Evolutionary conservation across 2,797 vertebrate species (phyloP), one percentile per base, ranked within the genome.

Genomic region (Micropoecilia bifurca): DNA sequence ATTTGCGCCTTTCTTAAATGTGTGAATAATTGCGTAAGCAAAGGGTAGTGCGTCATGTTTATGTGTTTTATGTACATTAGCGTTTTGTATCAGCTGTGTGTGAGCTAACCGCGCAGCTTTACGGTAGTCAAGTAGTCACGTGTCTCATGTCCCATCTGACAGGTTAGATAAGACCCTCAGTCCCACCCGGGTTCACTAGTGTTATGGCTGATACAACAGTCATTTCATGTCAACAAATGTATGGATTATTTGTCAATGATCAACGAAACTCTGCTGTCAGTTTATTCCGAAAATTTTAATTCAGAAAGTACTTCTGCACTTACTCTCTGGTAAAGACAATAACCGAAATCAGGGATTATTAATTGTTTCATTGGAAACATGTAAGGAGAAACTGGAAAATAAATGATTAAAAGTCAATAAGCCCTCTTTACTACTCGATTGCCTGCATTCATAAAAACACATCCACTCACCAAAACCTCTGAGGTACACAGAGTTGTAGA

Each of bases 91-190:
- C 4, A 6, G 7, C 46, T 3, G 55, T 10, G 20, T 2, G 25
- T 2, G 16, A 28, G 50, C 1, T 55, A 63, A 30, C 3, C 0
- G 3, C 61, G 14, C 46, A 25, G 41, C 4, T 20, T 14, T n/a
- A 47, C 73, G 28, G 33, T 69, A 55, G 69, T 59, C 43, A 0
- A n/a, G n/a, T 28, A 28, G 88, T 91, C 91, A 92, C 88, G 59
- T 90, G 88, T 71, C 79, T 1, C 55, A 9, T 41, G 13, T 7
- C 39, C 4, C 18, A 9, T 33, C 68, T 71, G 69, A 80, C 73
- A 73, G 13, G 78, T 88, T 74, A 88, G 91, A 95, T 95, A 95
- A 95, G 90, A 47, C 57, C 57, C 50, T 73, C 41, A 61, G 69
- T 81, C 75, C 80, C 85, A 83, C 78, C 77, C 80, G 7, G 14